These are phyloP conservation scores for Sarcophaga caerulescens DNA, from an alignment of 2,888 invertebrate genomes.

Conservation along the genomic window DNA sequence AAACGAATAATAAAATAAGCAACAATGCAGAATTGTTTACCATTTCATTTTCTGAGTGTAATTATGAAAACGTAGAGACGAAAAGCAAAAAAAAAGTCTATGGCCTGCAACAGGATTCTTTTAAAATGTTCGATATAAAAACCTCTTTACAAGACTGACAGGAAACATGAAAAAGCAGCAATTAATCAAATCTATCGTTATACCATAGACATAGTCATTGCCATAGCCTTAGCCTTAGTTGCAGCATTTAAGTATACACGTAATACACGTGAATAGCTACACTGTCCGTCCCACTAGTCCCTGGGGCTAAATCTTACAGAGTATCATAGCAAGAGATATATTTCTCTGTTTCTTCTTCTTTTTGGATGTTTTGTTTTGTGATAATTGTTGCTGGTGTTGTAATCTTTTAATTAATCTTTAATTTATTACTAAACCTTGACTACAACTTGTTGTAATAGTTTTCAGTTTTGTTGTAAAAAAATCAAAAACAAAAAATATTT, in stretches of 20 bases:
- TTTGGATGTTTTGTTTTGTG: background rate
- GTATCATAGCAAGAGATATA: too few species aligned
- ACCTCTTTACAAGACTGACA: conserved; percentile 48
- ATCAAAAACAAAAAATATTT: conserved; percentile 34
- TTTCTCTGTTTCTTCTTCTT: too few species aligned
- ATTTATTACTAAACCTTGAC: conserved; percentile 71
- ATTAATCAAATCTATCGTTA: conserved; percentile 68
- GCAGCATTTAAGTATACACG: background rate
- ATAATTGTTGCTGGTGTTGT: conserved; percentile 50
- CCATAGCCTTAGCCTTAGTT: background rate
- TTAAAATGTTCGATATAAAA: conserved; percentile 17
- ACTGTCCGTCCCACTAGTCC: background rate
- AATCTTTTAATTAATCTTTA: conserved; percentile 72
- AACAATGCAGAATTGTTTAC: too few species aligned
- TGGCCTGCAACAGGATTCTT: conserved; percentile 20
- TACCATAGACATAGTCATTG: background rate
- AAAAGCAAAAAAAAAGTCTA: background rate
- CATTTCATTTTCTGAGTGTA: conserved; percentile 13
- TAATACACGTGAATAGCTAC: too few species aligned
- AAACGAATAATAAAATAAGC: too few species aligned
- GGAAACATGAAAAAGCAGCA: conserved; percentile 51
- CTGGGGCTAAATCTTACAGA: too few species aligned
- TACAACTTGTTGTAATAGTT: conserved; percentile 60
- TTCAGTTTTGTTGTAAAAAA: conserved; percentile 43
- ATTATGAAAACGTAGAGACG: background rate